Evolutionary conservation across 2,888 invertebrate genomes (phyloP), one percentile per base, ranked within the genome.

Genomic region (Leucophora obtusa): DNA sequence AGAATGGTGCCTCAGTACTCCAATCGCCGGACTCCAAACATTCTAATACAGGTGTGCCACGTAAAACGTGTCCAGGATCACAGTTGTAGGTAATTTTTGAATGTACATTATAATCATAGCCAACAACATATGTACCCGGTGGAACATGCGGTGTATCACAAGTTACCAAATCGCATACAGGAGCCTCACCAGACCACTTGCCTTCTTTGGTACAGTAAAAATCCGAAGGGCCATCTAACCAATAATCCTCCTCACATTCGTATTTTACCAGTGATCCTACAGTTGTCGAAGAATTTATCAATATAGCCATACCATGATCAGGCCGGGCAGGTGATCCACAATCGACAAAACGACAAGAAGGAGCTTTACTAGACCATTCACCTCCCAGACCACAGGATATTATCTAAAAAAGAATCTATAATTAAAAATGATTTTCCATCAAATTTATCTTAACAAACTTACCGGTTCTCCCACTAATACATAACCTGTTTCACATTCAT

Each of bases 61-160:
- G 92, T 78, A 97, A 91, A 77, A 94, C 92, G 88, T 97, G 95
- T 0, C 97, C 97, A 0, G 93, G 92, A 88, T 97, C 96, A 88
- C 97, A 97, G 86, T 96, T 94, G 89, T 96, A 97, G 87, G 96
- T 94, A 59, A 97, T 96, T 35, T 93, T 93, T 0, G 97, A 96
- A 89, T 96, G 96, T 0, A 97, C 94, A 87, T 96, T 96, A 87
- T 97, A 94, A 87, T 96, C 96, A 87, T 96, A 96, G 0, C 96
- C 96, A 17, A 96, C 95, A 78, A 97, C 96, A 89, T 94, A 96
- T 9, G 96, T 95, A 8, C 96, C 97, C 0, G 94, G 91, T 0
- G 96, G 96, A 0, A 96, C 95, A 85, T 96, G 94, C 0, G 97
- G 97, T 83, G 96, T 95, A 43, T 95, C 94, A 87, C 97, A 97